Base-by-base conservation (phyloP, 2,113 vertebrate genomes). In the Menura novaehollandiae region DNA sequence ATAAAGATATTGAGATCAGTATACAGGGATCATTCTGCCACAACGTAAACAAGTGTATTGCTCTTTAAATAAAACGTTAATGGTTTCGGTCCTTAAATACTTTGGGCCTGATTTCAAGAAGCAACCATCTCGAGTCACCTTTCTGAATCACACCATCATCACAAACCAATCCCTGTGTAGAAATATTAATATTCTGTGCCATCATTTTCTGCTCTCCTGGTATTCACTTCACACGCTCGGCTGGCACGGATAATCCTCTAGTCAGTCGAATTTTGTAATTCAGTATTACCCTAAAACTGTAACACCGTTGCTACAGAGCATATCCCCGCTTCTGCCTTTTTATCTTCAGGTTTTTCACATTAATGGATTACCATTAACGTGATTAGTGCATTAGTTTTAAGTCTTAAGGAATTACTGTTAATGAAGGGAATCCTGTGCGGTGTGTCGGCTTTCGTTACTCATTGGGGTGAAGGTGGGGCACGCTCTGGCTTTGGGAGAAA, bases 51-150 rank as follows among this genome's bases (percentile, higher is more conserved):
- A 89, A 81, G 28, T 91, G 78, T 95, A 96, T 95, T 5, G 6
- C 86, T 85, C 92, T 86, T 75, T 39, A 95, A 97, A 97, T 95
- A 97, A 97, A 97, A 91, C 27, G 1, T 76, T 68, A 11, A 69
- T 60, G 26, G 47, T 71, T 96, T 93, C 75, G 88, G 95, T 97
- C 94, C 94, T 93, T 74, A 87, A 89, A 94, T 81, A 91, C 68
- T 88, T 96, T 63, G 91, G 96, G 84, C 91, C 94, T 94, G 74
- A 94, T 97, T 97, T 95, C 69, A 89, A 94, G 79, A 75, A 96
- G 76, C 75, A 83, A 19, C 62, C 41, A n/a, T 53, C 66, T 94
- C 11, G 58, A 96, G 93, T 82, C 68, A 78, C 88, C 89, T 94
- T 85, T 91, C 85, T 69, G 69, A 84, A 66, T 85, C 80, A 62